Evolutionary conservation across 2,888 invertebrate genomes (phyloP), one percentile per base, ranked within the genome.

Genomic region (Aproaerema taeniolella): DNA sequence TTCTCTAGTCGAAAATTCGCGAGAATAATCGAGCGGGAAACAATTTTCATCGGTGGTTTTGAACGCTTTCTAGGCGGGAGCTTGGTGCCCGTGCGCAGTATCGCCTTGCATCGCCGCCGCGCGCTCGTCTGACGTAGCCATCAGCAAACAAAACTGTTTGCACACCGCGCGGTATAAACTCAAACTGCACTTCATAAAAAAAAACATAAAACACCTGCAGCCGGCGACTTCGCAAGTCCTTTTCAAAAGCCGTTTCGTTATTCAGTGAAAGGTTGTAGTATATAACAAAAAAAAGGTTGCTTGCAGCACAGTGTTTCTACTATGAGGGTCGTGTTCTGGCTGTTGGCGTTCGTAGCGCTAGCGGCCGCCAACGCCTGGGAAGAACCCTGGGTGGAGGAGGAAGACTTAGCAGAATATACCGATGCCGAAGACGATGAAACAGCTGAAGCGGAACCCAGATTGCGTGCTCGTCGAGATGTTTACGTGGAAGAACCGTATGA

Each of bases 181-280:
- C 45, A 49, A 52, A 45, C 53, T 47, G 46, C 50, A 50, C 50
- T 53, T 50, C 57, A 25, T 25, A 42, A 47, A 45, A 47, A 45
- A 46, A 35, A 26, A 14, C 47, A 44, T 38, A 30, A 17, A 39
- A 39, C 39, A 37, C 31, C 47, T 31, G 42, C 45, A 45, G 46
- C 42, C 51, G 47, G 50, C 52, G 52, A 31, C 39, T 64, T 59
- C 63, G 65, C 72, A 67, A 71, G 60, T 67, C 64, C 61, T 52
- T 49, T 49, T 34, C 47, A 45, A 41, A 38, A 36, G 41, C 29
- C n/a, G 32, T 39, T 35, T 36, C 43, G 41, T 67, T 62, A 54
- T 58, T 45, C 42, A 52, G 81, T 75, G 77, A 79, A 79, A 78
- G 78, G 79, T 65, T 52, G 45, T 31, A 66, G 58, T 76, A 77